A percentile compares a stretch with the other conserved stretches of the same genome.
These are phyloP conservation scores for Aulostomus chinensis DNA, from an alignment of 2,797 vertebrate genomes.

Conservation along the genomic window DNA sequence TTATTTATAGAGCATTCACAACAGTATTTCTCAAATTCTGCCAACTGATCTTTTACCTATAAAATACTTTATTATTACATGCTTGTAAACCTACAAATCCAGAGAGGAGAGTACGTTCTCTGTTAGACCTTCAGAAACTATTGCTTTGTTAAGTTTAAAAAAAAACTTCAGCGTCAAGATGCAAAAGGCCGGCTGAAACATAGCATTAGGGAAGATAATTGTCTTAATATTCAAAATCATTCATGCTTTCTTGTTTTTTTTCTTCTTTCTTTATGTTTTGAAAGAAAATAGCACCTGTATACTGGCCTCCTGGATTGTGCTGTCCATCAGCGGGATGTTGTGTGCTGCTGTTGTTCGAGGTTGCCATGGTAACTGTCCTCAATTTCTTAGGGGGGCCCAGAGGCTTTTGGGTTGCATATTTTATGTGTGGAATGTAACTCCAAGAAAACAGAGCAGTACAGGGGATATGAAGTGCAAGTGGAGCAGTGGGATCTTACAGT, in stretches of 20 bases:
- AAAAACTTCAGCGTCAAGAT: neutral
- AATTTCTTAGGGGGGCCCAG: constrained; percentile 73
- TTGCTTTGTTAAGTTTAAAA: constrained; percentile 1
- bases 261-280: constrained; percentile 56
- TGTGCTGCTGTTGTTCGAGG: constrained; percentile 76
- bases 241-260: constrained; percentile 25
- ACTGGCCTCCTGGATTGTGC: constrained; percentile 62
- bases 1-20: constrained; percentile 47
- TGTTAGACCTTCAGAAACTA: neutral
- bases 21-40: constrained; percentile 8
- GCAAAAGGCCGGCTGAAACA: constrained; percentile 5
- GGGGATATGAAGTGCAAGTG: constrained; percentile 34
- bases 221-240: constrained; percentile 41
- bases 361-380: constrained; percentile 75
- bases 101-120: neutral
- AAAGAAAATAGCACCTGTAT: constrained; percentile 76
- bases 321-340: constrained; percentile 72
- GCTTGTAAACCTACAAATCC: neutral
- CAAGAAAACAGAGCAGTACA: constrained; percentile 53
- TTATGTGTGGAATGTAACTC: constrained; percentile 76
- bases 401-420: constrained; percentile 75
- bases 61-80: neutral
- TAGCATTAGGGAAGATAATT: constrained; percentile 27
- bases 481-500: constrained; percentile 56
- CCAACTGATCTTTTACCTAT: constrained; percentile 20